A percentile compares a stretch with the other conserved stretches of the same genome.
Evolutionary conservation across 1,140 invertebrate genomes (phyloP).

Genomic region (Drosophila baimaii): DNA sequence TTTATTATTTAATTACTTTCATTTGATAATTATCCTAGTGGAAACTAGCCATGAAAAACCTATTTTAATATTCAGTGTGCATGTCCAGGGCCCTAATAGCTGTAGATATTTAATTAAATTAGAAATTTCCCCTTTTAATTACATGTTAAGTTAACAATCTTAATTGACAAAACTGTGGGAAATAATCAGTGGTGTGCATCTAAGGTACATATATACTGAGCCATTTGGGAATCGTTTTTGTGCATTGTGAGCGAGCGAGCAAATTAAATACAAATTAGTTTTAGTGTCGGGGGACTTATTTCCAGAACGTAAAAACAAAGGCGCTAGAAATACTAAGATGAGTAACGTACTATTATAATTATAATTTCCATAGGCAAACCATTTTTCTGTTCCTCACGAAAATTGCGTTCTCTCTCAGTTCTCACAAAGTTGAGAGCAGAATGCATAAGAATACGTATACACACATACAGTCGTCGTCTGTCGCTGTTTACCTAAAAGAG

Average conservation of each 20-base stretch:
- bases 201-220: neutral
- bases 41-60: neutral
- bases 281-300: neutral
- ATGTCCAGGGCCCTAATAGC: no score
- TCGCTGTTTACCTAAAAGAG: no score
- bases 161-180: neutral
- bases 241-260: neutral
- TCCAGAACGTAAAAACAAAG: no score
- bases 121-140: neutral
- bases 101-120: neutral
- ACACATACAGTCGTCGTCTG: no score
- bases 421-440: no score
- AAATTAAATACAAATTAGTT: constrained; percentile 15
- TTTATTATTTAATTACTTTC: neutral
- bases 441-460: no score
- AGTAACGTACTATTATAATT: no score
- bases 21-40: neutral
- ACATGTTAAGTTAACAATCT: neutral
- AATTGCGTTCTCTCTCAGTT: no score
- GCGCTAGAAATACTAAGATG: no score
- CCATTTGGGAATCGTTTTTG: neutral
- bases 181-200: constrained; percentile 5
- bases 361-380: no score
- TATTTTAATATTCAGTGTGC: no score
- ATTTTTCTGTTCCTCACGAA: no score